These are phyloP conservation scores for Lithosia quadra DNA, from an alignment of 2,888 invertebrate species.

Conservation along the genomic window DNA sequence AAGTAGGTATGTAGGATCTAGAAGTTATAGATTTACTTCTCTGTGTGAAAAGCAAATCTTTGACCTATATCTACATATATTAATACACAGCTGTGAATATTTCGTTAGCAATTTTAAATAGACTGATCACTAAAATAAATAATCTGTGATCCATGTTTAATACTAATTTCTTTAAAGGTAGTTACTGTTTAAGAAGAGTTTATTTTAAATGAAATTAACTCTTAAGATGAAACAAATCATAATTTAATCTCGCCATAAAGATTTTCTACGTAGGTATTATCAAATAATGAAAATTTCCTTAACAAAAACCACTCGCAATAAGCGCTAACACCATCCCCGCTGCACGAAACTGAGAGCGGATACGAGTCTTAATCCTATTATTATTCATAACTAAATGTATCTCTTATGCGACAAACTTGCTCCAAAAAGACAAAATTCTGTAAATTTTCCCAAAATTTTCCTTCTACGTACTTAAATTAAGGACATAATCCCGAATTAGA, in stretches of 20 bases:
- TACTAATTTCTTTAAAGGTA: no score
- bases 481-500: slow-evolving; percentile 35
- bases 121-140: no score
- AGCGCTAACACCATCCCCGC: background rate
- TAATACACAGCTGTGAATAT: no score
- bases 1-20: no score
- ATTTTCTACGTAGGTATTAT: background rate
- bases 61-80: no score
- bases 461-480: slow-evolving; percentile 9
- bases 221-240: background rate
- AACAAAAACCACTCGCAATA: background rate
- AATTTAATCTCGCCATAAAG: background rate
- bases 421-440: background rate
- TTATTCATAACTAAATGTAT: slow-evolving; percentile 7
- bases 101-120: no score
- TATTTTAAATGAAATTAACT: no score
- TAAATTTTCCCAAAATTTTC: background rate
- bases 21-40: no score
- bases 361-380: slow-evolving; percentile 6
- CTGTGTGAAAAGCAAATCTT: no score
- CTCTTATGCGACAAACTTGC: background rate
- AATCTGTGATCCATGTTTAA: no score
- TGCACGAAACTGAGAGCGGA: background rate
- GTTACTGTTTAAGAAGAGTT: no score
- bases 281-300: background rate